Conservation (phyloP, 2,797 vertebrate genomes). For the Pteronotus mesoamericanus region DNA sequence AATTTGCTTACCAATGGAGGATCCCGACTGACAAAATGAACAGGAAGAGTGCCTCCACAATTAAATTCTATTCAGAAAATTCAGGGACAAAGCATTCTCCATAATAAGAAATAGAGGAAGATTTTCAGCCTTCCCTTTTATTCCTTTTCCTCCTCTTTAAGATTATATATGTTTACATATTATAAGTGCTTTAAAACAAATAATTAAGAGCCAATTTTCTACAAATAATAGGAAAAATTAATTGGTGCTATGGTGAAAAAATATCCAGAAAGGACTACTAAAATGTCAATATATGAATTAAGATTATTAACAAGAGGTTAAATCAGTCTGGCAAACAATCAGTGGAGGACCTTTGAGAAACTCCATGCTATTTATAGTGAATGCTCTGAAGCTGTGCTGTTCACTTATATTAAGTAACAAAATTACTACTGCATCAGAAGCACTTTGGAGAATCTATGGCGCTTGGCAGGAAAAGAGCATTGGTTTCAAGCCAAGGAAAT, state of each 20-base stretch:
- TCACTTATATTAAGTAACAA: conserved; percentile 78
- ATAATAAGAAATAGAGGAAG: neutral
- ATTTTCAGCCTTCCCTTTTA: neutral
- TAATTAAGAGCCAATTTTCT: neutral
- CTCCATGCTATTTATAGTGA: conserved; percentile 80
- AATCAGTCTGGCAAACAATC: conserved; percentile 76
- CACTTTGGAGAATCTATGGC: conserved; percentile 75
- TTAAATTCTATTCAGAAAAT: neutral
- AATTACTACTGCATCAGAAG: conserved; percentile 80
- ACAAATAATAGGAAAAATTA: conserved; percentile 46
- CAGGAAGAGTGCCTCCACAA: neutral
- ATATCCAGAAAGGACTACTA: conserved; percentile 44
- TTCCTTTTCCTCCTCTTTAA: neutral
- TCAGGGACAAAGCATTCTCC: neutral
- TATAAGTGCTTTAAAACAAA: neutral
- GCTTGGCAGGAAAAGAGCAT: conserved; percentile 73
- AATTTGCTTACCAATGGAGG: neutral
- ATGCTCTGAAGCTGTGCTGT: conserved; percentile 65
- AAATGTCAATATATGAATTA: conserved; percentile 72
- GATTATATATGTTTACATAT: neutral
- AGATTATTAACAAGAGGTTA: conserved; percentile 72
- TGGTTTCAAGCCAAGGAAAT: conserved; percentile 79
- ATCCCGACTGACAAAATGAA: neutral
- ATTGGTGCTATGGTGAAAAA: conserved; percentile 17
- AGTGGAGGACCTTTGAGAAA: conserved; percentile 76